These are phyloP conservation scores for Cassiopea andromeda DNA, from an alignment of 30 jellyfish, hydroid and myxozoan genomes.

Conservation along the genomic window DNA sequence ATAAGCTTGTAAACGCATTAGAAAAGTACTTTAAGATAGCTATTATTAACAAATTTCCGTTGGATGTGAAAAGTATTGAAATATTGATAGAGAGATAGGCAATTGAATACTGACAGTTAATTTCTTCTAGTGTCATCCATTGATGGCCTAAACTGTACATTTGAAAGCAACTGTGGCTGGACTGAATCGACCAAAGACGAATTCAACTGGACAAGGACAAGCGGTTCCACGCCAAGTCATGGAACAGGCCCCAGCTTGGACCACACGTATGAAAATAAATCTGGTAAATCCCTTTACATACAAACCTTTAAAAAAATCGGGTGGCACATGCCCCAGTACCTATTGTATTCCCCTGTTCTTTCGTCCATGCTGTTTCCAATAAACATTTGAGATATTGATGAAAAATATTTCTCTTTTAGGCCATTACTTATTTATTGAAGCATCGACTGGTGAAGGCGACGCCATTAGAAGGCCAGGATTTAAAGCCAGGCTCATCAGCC, in stretches of 20 bases:
- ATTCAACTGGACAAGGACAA: constrained; percentile 67
- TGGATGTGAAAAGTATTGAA: no score
- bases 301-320: no score
- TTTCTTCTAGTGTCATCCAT: constrained; percentile 14
- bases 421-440: constrained; percentile 80
- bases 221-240: constrained; percentile 79
- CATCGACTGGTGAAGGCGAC: constrained; percentile 71
- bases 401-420: constrained; percentile 64
- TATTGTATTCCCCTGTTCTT: no score
- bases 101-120: not conserved
- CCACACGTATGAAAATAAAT: constrained; percentile 41
- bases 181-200: constrained; percentile 36
- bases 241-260: constrained; percentile 89
- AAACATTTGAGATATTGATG: no score
- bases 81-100: no score
- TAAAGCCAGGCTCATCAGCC: constrained; percentile 83
- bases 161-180: constrained; percentile 90
- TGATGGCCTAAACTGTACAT: constrained; percentile 74
- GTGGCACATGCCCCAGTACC: no score
- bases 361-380: no score
- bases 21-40: no score
- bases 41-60: no score
- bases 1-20: no score
- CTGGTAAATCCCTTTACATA: constrained; percentile 24
- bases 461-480: constrained; percentile 64